phyloP scores from a whole-genome alignment of 1,140 invertebrate species.

The Zaprionus inermis region DNA sequence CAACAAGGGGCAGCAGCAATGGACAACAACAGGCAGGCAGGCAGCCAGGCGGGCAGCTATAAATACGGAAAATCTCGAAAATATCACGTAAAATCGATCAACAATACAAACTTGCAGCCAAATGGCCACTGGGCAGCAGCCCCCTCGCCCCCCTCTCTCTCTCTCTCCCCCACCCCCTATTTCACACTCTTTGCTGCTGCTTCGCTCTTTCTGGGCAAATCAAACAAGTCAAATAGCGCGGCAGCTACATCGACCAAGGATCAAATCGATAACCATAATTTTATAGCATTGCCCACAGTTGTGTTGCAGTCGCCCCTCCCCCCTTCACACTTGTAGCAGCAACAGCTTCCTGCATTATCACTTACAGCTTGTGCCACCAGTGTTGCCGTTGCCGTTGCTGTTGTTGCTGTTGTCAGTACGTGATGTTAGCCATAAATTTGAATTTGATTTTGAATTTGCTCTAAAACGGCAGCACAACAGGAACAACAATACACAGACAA shows the following conservation, averaged over 20 bases:
- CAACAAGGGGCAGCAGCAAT: slow-evolving; percentile 39
- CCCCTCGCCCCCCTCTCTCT: slow-evolving; percentile 10
- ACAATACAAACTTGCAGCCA: slow-evolving; percentile 84
- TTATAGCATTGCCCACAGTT: slow-evolving; percentile 52
- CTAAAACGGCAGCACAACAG: slow-evolving; percentile 67
- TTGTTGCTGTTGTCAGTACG: slow-evolving; percentile 62
- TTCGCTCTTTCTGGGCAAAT: slow-evolving; percentile 45
- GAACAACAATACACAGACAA: slow-evolving; percentile 38
- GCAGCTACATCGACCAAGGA: slow-evolving; percentile 49
- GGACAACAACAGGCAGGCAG: slow-evolving; percentile 45
- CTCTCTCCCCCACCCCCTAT: not conserved
- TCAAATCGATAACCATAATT: slow-evolving; percentile 82
- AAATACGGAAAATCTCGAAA: slow-evolving; percentile 84
- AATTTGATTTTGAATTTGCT: slow-evolving; percentile 80
- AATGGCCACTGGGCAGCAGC: slow-evolving; percentile 65
- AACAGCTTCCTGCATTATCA: slow-evolving; percentile 79
- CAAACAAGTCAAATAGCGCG: slow-evolving; percentile 68
- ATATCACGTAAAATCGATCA: slow-evolving; percentile 84
- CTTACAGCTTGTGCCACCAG: slow-evolving; percentile 52
- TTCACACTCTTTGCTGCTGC: no score
- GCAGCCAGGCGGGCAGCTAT: slow-evolving; percentile 54
- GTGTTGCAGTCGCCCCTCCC: slow-evolving; percentile 8
- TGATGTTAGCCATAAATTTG: slow-evolving; percentile 80
- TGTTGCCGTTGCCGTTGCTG: slow-evolving; percentile 32
- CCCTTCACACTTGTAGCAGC: not conserved